Conservation (phyloP, 2,888 invertebrate genomes). For the Phania funesta region DNA sequence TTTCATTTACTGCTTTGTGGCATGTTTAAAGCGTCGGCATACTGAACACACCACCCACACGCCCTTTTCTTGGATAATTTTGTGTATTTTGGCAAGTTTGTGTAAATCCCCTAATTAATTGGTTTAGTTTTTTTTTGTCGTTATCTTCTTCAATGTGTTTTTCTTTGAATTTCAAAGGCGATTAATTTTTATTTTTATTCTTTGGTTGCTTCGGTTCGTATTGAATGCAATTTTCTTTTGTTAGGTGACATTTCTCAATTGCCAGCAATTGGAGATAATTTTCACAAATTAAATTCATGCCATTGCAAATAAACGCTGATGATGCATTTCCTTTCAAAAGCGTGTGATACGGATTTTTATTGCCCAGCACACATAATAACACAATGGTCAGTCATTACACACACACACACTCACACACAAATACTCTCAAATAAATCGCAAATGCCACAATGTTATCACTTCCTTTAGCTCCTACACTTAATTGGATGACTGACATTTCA, state of each 20-base stretch:
- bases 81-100: conserved; percentile 24
- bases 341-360: conserved; percentile 62
- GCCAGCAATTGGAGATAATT: conserved; percentile 67
- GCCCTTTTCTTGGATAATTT: background rate
- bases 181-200: conserved; percentile 29
- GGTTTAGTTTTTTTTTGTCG: background rate
- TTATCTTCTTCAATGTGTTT: background rate
- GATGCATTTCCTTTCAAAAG: conserved; percentile 70
- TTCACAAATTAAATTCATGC: conserved; percentile 66
- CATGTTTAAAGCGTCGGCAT: no score
- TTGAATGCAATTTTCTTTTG: conserved; percentile 8
- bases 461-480: conserved; percentile 65
- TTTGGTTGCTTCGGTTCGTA: background rate
- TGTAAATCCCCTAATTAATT: conserved; percentile 51
- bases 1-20: no score
- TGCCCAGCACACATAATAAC: conserved; percentile 24
- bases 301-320: conserved; percentile 67
- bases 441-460: conserved; percentile 34
- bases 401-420: background rate
- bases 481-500: conserved; percentile 68
- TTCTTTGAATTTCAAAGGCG: conserved; percentile 35
- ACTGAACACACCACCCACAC: background rate
- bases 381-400: conserved; percentile 6
- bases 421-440: conserved; percentile 2
- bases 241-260: conserved; percentile 64